Percentiles rank a stretch among this genome's conserved stretches.
Conservation (phyloP, 2,888 invertebrate genomes). For the Melanotus villosus region DNA sequence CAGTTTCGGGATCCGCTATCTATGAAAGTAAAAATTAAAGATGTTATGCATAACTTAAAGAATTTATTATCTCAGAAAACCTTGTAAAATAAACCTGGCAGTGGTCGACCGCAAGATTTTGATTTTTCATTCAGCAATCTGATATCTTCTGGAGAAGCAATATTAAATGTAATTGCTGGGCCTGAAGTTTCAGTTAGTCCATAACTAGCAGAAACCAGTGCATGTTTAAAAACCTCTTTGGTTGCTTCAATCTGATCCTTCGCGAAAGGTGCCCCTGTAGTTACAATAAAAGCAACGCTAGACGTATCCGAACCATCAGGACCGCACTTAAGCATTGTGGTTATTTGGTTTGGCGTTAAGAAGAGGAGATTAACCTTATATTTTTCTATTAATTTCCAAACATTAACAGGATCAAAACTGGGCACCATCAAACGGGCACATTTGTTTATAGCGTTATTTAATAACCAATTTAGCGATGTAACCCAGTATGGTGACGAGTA, state of each 20-base stretch:
- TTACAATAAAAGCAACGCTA: slow-evolving; percentile 53
- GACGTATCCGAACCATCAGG: slow-evolving; percentile 59
- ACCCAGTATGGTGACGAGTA: slow-evolving; percentile 60
- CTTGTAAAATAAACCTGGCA: slow-evolving; percentile 58
- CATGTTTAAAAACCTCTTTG: not conserved
- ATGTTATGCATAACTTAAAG: not conserved
- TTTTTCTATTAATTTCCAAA: slow-evolving; percentile 25
- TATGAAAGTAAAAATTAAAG: slow-evolving; percentile 56
- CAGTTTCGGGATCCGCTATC: slow-evolving; percentile 69
- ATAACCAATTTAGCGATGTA: slow-evolving; percentile 45
- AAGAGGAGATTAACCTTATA: slow-evolving; percentile 18
- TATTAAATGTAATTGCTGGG: not conserved
- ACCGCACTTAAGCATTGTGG: slow-evolving; percentile 52
- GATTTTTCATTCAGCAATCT: not conserved
- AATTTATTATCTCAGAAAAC: slow-evolving; percentile 48
- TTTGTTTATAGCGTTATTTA: slow-evolving; percentile 39
- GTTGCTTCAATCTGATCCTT: not conserved
- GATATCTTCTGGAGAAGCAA: not conserved
- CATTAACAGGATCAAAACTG: slow-evolving; percentile 45
- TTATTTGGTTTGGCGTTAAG: not conserved
- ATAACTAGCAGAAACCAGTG: not conserved
- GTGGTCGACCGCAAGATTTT: slow-evolving; percentile 36
- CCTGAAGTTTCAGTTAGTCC: not conserved
- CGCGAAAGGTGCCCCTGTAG: not conserved
- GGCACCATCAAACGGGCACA: slow-evolving; percentile 50